A percentile compares a stretch with the other conserved stretches of the same genome.
Evolutionary conservation across 2,888 invertebrate species (phyloP).

Genomic region (Drosophila falleni): DNA sequence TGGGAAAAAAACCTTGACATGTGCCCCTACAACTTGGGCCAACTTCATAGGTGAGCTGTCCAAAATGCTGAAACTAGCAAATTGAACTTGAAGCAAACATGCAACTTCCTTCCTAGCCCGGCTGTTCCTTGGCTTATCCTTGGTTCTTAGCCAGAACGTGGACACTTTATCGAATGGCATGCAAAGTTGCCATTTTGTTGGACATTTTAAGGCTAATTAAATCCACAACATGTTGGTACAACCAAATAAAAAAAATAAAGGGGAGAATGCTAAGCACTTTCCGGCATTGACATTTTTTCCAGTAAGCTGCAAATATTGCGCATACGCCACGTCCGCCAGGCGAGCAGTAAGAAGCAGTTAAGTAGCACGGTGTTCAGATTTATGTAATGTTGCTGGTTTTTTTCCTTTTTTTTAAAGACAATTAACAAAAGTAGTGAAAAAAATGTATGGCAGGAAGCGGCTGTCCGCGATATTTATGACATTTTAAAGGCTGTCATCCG

Average conservation of each 20-base stretch:
- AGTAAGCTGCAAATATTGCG: conserved; percentile 62
- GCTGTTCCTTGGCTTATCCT: conserved; percentile 62
- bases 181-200: conserved; percentile 64
- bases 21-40: not conserved
- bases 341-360: conserved; percentile 11
- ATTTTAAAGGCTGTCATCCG: conserved; percentile 63
- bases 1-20: conserved; percentile 36
- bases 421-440: conserved; percentile 51
- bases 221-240: conserved; percentile 57
- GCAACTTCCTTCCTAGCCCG: conserved; percentile 72
- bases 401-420: conserved; percentile 33
- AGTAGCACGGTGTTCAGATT: conserved; percentile 38
- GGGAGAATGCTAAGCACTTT: conserved; percentile 72
- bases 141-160: conserved; percentile 16
- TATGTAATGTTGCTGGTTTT: conserved; percentile 49
- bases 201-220: conserved; percentile 75
- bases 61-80: conserved; percentile 67
- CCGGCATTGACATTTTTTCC: conserved; percentile 75
- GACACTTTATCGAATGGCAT: conserved; percentile 58
- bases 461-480: conserved; percentile 68
- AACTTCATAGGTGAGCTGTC: conserved; percentile 36
- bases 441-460: conserved; percentile 56
- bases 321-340: conserved; percentile 64
- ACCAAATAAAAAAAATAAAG: conserved; percentile 31
- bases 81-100: conserved; percentile 76